Evolutionary conservation across 2,797 vertebrate species (phyloP).

Genomic region (Malacoraja senta): DNA sequence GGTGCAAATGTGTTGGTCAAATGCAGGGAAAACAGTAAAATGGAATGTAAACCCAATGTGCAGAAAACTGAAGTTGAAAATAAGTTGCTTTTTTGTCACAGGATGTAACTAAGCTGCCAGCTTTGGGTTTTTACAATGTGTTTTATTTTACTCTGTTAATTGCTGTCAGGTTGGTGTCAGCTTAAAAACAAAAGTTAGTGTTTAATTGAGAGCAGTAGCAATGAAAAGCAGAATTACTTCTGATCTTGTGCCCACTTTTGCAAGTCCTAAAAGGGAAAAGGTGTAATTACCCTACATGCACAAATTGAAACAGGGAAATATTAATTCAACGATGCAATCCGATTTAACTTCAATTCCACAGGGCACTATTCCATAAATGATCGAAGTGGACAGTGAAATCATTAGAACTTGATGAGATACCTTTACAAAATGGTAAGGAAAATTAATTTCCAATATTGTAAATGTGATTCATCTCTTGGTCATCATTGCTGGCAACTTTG

Average conservation of each 20-base stretch:
- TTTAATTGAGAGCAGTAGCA: not conserved
- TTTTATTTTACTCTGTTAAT: not conserved
- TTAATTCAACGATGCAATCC: not conserved
- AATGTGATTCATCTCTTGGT: not conserved
- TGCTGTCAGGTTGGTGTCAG: not conserved
- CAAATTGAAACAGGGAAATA: not conserved
- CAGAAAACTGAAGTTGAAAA: not conserved
- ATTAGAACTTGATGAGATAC: not conserved
- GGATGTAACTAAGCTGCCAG: not conserved
- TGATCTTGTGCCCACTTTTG: not conserved
- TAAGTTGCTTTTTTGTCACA: not conserved
- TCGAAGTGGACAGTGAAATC: not conserved
- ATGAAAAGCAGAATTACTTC: not conserved
- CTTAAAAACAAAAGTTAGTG: not conserved
- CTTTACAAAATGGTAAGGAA: not conserved
- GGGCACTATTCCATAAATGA: not conserved
- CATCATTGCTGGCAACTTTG: not conserved
- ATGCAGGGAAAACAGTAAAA: not conserved
- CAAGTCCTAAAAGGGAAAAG: not conserved
- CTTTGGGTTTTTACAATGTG: not conserved
- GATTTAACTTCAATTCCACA: not conserved
- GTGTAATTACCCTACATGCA: not conserved
- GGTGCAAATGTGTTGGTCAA: not conserved
- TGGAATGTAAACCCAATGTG: not conserved
- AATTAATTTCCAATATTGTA: not conserved